phyloP scores from a whole-genome alignment of 2,113 vertebrate genomes.

The Oxyruncus cristatus region DNA sequence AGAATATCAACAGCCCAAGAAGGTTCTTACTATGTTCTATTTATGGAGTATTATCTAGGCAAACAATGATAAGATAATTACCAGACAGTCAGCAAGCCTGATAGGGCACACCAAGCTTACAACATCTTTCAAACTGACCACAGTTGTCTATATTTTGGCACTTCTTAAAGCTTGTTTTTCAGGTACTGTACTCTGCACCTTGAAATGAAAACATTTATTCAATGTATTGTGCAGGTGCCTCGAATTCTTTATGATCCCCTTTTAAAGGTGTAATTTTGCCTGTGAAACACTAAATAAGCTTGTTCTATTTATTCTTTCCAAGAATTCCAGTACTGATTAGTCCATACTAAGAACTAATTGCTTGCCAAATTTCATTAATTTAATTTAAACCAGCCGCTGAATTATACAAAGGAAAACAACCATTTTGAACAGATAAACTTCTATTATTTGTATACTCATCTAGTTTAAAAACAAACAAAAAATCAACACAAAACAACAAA shows the following conservation, averaged over 20 bases:
- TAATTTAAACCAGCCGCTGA: slow-evolving; percentile 14
- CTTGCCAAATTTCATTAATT: slow-evolving; percentile 37
- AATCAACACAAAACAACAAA: slow-evolving; percentile 29
- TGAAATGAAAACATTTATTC: slow-evolving; percentile 42
- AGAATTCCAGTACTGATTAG: neutral
- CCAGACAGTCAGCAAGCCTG: neutral
- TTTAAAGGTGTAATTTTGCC: neutral
- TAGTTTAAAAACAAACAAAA: neutral
- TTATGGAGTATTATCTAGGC: neutral
- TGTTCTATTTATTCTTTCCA: neutral
- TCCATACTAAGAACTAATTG: neutral
- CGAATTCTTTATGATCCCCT: neutral
- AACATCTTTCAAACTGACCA: neutral
- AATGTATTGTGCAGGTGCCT: neutral
- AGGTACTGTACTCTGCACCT: neutral
- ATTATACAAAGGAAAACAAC: slow-evolving; percentile 17
- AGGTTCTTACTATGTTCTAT: neutral
- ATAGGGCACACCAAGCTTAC: neutral
- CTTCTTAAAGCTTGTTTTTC: neutral
- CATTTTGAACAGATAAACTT: slow-evolving; percentile 12
- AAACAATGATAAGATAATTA: neutral
- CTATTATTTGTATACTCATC: slow-evolving; percentile 25
- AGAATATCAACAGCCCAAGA: neutral
- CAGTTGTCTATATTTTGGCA: neutral
- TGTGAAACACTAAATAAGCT: neutral